phyloP scores from a whole-genome alignment of 2,888 invertebrate species.

The Cheilosia urbana region DNA sequence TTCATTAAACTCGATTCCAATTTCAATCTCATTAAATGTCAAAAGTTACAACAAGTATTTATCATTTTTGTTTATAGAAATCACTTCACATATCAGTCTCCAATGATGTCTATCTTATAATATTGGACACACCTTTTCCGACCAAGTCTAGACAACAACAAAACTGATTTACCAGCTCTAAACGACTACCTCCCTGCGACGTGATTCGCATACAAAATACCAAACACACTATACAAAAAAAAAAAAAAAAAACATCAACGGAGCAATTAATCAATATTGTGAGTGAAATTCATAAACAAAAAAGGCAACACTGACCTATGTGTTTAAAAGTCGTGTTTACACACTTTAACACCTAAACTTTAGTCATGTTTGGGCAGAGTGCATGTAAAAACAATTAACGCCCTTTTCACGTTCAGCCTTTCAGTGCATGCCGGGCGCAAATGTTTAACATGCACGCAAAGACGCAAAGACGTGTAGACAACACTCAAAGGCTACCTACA shows the following conservation, averaged over 20 bases:
- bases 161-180: not conserved
- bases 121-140: no score
- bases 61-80: no score
- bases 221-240: not conserved
- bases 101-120: no score
- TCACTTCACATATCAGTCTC: no score
- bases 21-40: no score
- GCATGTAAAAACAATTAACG: constrained; percentile 32
- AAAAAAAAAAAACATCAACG: not conserved
- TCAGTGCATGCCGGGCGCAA: constrained; percentile 2
- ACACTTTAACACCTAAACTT: constrained; percentile 44
- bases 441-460: constrained; percentile 47
- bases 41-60: no score
- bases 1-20: no score
- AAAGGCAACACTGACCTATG: constrained; percentile 31
- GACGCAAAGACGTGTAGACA: constrained; percentile 18
- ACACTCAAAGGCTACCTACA: constrained; percentile 10
- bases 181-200: constrained; percentile 1
- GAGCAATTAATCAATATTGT: constrained; percentile 37
- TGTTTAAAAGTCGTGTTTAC: constrained; percentile 35
- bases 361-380: constrained; percentile 14
- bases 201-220: constrained; percentile 6
- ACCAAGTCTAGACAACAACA: no score
- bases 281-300: constrained; percentile 4
- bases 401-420: constrained; percentile 46